Evolutionary conservation across 2,797 vertebrate species (phyloP), one percentile per base, ranked within the genome.

Genomic region (Hozukius guyotensis): DNA sequence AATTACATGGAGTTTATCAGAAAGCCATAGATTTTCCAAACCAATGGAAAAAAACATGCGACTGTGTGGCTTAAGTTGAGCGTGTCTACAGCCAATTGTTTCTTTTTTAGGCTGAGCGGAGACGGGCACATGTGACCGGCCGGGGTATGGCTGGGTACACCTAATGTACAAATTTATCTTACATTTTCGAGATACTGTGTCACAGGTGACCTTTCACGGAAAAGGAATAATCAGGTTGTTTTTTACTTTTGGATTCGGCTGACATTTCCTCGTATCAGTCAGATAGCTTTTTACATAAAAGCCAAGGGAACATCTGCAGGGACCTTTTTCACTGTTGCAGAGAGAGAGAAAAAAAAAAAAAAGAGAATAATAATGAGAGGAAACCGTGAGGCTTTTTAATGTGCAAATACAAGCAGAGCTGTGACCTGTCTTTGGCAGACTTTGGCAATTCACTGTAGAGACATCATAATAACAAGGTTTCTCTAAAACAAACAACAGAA

Each of bases 251-350:
- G 85, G 84, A 87, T 90, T 77, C 38, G 20, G 71, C 77, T 93
- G 91, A 93, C 94, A 94, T 94, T 94, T 93, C 63, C 84, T 89
- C 7, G 4, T 90, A 86, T 93, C 90, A 92, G 86, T 88, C 84
- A 74, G 89, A 92, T 87, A 85, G 61, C 77, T 89, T 89, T 49
- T 83, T 82, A 90, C 87, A 87, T 87, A 80, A 91, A 92, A 90
- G 90, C 74, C 49, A 57, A 68, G 60, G 60, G 53, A 89, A 76
- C 87, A 83, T 90, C 83, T 84, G 81, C 81, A n/a, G 87, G 31
- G 84, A 89, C 75, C 82, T 80, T 89, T 86, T 84, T 74, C 46
- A 42, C 61, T 22, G 25, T 62, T 83, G 70, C 36, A 55, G 59
- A 72, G 53, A 49, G 63, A 36, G 18, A 34, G 2, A 3, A 9